Base-by-base conservation (phyloP, 2,797 vertebrate genomes). In the Odontamblyopus lacepedii region DNA sequence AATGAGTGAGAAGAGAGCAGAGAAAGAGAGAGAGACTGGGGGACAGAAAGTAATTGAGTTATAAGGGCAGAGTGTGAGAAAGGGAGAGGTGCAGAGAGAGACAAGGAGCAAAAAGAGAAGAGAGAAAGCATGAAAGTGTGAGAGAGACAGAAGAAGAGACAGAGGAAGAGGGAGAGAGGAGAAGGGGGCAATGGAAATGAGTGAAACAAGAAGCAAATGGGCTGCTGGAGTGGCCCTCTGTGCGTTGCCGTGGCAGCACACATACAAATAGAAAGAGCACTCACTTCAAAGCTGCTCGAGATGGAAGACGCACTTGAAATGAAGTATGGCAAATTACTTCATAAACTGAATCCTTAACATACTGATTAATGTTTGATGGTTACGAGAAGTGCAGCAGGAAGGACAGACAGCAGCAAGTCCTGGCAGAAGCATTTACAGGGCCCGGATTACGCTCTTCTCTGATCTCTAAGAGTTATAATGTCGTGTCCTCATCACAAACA, bases 171-270 rank as follows among this genome's bases (percentile, higher is more conserved):
- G 18, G 15, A 15, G 13, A 50, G 13, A 50, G 16, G 3, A 79
- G 77, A 65, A 9, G 61, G 32, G 30, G 12, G 84, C 76, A 73
- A 76, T 65, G 84, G 77, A 85, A 85, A 88, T 86, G 84, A 90
- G 85, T 88, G 91, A 91, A 88, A 87, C 74, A 23, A 88, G 81
- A 83, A 82, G 87, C 67, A 48, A 87, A 68, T 16, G 75, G 75
- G 71, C 78, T 79, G 74, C 81, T 67, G 35, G 78, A 88, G 83
- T 85, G 82, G 83, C 76, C 75, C 77, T 79, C 30, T 77, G 81
- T 75, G 64, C 41, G 57, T 19, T 23, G 66, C 85, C 44, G 81
- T 76, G 80, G 63, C 78, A 71, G 57, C 67, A 70, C 78, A 81
- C 85, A 79, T 67, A 87, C 74, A 89, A 83, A 88, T 72, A 82